phyloP scores from a whole-genome alignment of 1,140 invertebrate genomes.

The Paramacrobiotus metropolitanus region DNA sequence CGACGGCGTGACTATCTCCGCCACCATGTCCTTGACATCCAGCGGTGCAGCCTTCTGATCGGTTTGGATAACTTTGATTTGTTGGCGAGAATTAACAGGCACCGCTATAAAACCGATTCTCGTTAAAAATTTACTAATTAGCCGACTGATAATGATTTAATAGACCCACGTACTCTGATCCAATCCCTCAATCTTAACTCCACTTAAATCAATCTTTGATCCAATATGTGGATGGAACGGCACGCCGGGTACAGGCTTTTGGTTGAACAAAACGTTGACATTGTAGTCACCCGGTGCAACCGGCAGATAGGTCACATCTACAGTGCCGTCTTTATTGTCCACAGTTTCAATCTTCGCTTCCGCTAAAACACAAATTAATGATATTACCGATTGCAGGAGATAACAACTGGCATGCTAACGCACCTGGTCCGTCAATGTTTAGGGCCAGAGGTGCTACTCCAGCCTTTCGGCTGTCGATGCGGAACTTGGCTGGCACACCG shows the following conservation, averaged over 20 bases:
- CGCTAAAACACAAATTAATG: too few species aligned
- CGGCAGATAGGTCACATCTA: slow-evolving; percentile 52
- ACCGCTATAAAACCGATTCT: too few species aligned
- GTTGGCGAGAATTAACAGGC: too few species aligned
- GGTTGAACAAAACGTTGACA: slow-evolving; percentile 56
- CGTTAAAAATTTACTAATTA: too few species aligned
- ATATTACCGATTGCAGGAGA: too few species aligned
- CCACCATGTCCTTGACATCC: slow-evolving; percentile 40
- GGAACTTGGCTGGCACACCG: slow-evolving; percentile 44
- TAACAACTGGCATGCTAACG: too few species aligned
- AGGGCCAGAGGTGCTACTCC: slow-evolving; percentile 46
- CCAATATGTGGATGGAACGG: slow-evolving; percentile 28
- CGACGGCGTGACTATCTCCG: slow-evolving; percentile 27
- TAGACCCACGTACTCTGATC: too few species aligned
- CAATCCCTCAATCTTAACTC: slow-evolving; percentile 13
- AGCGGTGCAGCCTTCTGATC: slow-evolving; percentile 45
- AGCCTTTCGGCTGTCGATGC: slow-evolving; percentile 48
- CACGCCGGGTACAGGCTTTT: slow-evolving; percentile 45
- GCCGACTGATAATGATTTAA: too few species aligned
- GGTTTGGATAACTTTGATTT: too few species aligned
- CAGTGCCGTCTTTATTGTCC: slow-evolving; percentile 58
- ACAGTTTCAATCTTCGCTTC: slow-evolving; percentile 53
- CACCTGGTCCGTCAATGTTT: slow-evolving; percentile 55
- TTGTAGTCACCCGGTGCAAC: slow-evolving; percentile 52
- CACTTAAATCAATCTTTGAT: slow-evolving; percentile 16